Base-by-base conservation (phyloP, 2,797 vertebrate species). In the Yasuhikotakia modesta region DNA sequence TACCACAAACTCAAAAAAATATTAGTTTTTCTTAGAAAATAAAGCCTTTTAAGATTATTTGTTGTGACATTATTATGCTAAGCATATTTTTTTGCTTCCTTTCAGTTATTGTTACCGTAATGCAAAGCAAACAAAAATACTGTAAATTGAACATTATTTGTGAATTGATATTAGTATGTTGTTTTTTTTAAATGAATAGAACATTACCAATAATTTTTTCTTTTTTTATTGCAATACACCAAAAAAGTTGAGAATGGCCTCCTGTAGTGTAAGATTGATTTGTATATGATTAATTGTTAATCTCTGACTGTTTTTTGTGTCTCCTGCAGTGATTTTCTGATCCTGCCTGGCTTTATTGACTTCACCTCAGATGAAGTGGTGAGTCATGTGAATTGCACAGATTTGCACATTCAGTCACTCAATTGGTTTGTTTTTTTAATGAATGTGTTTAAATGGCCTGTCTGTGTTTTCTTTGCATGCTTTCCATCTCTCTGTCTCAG, bases 331-430 rank as follows among this genome's bases (percentile, higher is more conserved):
- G 96, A 98, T 86, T 97, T 98, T 90, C 91, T 98, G 90, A 97
- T 98, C 83, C 92, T 97, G n/a, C 96, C 96, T 0, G 96, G 96
- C 84, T 98, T 97, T 89, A 97, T 98, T 46, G 96, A 98, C 91
- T 98, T 98, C 80, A 94, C 94, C 66, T 96, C 96, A 0, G 96
- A 97, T 10, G 96, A 98, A 91, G 96, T 98, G 95, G 96, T 98
- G 87, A 96, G 96, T 94, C 70, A 14, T n/a, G 14, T 21, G 2
- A 19, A 3, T 3, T 13, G 32, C 21, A 2, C 58, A 45, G 10
- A 14, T 24, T 64, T 58, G 30, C 27, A 76, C 46, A 27, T n/a
- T 77, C 27, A 35, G 61, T 69, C 45, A 22, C 19, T 52, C 27
- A 52, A 5, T 57, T 5, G 4, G 27, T 50, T 66, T 79, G 60